Evolutionary conservation across 2,797 vertebrate species (phyloP).

Genomic region (Danio albolineatus): DNA sequence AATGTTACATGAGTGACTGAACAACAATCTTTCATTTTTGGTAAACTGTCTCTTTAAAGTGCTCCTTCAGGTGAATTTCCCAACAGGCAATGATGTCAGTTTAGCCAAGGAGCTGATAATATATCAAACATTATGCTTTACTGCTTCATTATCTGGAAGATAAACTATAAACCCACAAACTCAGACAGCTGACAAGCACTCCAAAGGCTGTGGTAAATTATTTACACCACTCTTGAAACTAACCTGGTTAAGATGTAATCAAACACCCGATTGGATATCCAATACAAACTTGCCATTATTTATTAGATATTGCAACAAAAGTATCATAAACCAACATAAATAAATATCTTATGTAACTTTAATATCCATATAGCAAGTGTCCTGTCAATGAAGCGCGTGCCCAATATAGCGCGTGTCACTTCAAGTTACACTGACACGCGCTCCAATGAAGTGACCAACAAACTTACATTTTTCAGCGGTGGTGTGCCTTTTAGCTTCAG

Average conservation of each 20-base stretch:
- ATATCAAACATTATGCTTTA: background rate
- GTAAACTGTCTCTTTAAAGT: background rate
- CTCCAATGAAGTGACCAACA: background rate
- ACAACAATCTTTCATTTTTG: too few species aligned
- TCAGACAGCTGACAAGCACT: conserved; percentile 13
- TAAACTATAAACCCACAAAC: conserved; percentile 20
- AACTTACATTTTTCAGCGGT: conserved; percentile 45
- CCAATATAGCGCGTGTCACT: background rate
- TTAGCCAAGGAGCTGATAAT: background rate
- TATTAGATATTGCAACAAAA: background rate
- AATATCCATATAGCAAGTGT: background rate
- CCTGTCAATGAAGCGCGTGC: conserved; percentile 9
- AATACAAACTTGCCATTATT: background rate
- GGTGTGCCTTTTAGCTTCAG: conserved; percentile 11
- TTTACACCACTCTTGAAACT: conserved; percentile 39
- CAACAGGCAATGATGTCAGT: background rate
- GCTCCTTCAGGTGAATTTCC: background rate
- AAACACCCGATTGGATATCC: conserved; percentile 17
- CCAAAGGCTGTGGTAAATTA: conserved; percentile 33
- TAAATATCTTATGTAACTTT: background rate
- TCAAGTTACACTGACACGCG: conserved; percentile 15
- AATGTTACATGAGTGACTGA: too few species aligned
- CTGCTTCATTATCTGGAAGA: background rate
- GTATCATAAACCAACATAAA: background rate
- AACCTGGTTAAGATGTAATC: conserved; percentile 22